Evolutionary conservation across 2,888 invertebrate species (phyloP), one percentile per base, ranked within the genome.

Genomic region (Nemapogon koenigi): DNA sequence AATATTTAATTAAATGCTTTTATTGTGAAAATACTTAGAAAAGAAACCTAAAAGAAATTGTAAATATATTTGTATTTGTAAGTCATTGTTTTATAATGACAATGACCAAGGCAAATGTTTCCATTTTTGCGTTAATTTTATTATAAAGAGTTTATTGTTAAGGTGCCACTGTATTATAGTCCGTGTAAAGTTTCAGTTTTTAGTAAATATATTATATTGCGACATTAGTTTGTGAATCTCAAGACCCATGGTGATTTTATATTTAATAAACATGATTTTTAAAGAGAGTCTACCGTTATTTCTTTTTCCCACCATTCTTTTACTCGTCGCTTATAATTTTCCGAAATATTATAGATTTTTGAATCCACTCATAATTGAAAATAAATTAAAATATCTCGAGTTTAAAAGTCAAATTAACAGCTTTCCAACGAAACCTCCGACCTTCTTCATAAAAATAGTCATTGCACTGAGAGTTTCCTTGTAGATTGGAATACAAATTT

Each of bases 61-160:
- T 31, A 31, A 16, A 31, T 31, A 31, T 16, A 2, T 16, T 31
- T 31, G 31, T 31, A 31, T 16, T 16, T 14, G 17, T 4, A 31
- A 14, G 31, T 31, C 31, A 31, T 31, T 31, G 31, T 31, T n/a
- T n/a, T n/a, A n/a, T n/a, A 31, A 31, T 31, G 31, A 15, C 31
- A 31, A 31, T 31, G 31, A 31, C 31, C 31, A 16, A n/a, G n/a
- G n/a, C n/a, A n/a, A 61, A 65, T 63, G 66, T 70, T 70, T 62
- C 48, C 43, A 55, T 55, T 64, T 10, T 66, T 69, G 41, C 59
- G 72, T 75, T 73, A 48, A 71, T 63, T 73, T 60, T 72, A 73
- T 72, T 59, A 49, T 54, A 70, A 68, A 75, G 70, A 73, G 73
- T 76, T 66, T 72, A 72, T 65, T 46, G 53, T n/a, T n/a, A n/a